phyloP scores from a whole-genome alignment of 2,113 vertebrate species.

The Herpailurus yagouaroundi region DNA sequence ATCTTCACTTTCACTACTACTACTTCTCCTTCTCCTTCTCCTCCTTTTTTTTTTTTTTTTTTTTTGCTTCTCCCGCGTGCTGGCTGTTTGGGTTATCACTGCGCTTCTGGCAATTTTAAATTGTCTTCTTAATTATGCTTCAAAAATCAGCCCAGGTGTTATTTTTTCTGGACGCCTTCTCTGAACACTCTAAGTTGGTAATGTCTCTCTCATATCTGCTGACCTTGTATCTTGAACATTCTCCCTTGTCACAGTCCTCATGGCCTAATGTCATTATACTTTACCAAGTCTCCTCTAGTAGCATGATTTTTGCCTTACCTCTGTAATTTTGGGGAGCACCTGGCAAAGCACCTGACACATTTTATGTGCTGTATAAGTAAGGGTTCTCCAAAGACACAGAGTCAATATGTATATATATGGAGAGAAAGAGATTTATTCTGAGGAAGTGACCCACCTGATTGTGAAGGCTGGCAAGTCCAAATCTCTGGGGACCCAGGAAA shows the following conservation, averaged over 20 bases:
- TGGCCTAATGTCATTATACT: background rate
- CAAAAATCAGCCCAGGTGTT: background rate
- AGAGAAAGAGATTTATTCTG: background rate
- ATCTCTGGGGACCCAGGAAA: background rate
- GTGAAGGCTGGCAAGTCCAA: background rate
- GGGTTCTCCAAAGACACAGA: background rate
- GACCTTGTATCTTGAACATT: background rate
- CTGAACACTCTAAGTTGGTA: background rate
- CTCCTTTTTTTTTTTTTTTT: background rate
- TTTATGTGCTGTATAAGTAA: background rate
- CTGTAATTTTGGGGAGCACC: background rate
- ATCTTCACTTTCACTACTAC: background rate
- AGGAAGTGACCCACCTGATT: background rate
- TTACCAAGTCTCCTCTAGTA: background rate
- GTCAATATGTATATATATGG: background rate
- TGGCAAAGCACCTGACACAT: background rate
- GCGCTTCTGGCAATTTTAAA: background rate
- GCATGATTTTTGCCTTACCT: background rate
- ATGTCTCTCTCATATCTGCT: background rate
- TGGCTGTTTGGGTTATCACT: background rate
- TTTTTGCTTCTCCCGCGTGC: background rate
- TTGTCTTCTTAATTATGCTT: background rate
- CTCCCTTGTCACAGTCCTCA: background rate
- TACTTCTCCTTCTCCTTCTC: no score
- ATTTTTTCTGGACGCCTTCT: background rate